Evolutionary conservation across 30 jellyfish, hydroid and myxozoan species (phyloP), one percentile per base, ranked within the genome.

Genomic region (Mastigias papua): DNA sequence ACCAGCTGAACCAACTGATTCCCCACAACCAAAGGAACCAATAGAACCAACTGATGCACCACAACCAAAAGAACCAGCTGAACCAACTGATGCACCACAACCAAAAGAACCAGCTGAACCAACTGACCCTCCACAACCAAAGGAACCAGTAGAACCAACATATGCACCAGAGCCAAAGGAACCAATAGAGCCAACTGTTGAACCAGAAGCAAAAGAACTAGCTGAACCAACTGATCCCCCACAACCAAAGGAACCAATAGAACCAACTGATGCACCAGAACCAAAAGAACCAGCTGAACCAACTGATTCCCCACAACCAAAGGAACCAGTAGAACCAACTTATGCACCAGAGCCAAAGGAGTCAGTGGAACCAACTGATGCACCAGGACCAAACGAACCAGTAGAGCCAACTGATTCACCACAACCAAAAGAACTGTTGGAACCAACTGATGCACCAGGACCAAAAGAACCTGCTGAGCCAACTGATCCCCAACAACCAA

Each of bases 401-500:
- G 8, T 19, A 64, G n/a, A 64, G 21, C 76, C 21, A 64, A 64
- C 32, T 16, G 76, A 11, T 13, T 4, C 76, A 0, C 46, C 32
- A n/a, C n/a, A n/a, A n/a, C n/a, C n/a, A n/a, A 27, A 4, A 9
- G 15, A 67, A 19, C 73, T 57, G 0, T 22, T 37, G 15, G 75
- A 51, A 62, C 77, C 37, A 71, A 17, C 86, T 15, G 69, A 49
- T 32, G 37, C 68, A 1, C 80, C 78, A 29, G 50, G 27, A 23
- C 34, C 20, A n/a, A 34, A 10, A 9, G 21, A 48, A 48, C 75
- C 77, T 31, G 30, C 77, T 1, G 34, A 61, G 71, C 78, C 78
- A 0, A 19, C 84, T 23, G 81, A 69, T 35, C 37, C 58, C 10
- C 61, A 20, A n/a, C n/a, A n/a, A n/a, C n/a, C n/a, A n/a, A n/a